Conservation (phyloP, 2,113 vertebrate genomes). For the Poecile atricapillus region DNA sequence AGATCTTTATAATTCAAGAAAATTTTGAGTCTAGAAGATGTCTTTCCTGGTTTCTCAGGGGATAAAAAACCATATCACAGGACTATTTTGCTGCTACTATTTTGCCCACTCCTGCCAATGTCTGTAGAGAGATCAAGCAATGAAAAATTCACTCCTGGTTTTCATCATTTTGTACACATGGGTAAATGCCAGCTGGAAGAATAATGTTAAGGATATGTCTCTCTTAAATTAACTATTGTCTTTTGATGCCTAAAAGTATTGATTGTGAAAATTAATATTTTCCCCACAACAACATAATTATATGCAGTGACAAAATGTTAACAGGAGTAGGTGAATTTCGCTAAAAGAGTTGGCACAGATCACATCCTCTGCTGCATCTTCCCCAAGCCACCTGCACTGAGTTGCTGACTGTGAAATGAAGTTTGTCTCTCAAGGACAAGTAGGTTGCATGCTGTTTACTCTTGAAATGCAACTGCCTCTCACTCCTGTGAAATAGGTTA, state of each 20-base stretch:
- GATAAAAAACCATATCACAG: not conserved
- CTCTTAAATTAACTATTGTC: not conserved
- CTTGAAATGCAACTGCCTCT: not conserved
- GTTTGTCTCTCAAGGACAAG: not conserved
- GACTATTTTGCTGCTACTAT: not conserved
- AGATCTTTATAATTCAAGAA: not conserved
- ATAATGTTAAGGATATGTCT: not conserved
- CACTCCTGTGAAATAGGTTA: not conserved
- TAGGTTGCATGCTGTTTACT: not conserved
- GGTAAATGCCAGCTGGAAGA: not conserved
- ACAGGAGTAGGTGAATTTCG: not conserved
- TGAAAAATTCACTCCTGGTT: not conserved
- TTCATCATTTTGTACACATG: not conserved
- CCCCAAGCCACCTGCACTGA: fast-evolving
- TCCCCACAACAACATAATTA: not conserved
- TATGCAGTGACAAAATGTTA: not conserved
- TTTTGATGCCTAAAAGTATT: not conserved
- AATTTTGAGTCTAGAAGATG: not conserved
- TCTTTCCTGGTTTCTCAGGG: not conserved
- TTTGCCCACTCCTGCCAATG: not conserved
- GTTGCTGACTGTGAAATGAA: not conserved
- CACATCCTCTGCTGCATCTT: not conserved
- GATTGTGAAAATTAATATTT: not conserved
- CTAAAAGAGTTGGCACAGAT: not conserved
- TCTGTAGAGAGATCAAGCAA: not conserved